Conservation (phyloP, 2,888 invertebrate genomes). For the Cerastis rubricosa region DNA sequence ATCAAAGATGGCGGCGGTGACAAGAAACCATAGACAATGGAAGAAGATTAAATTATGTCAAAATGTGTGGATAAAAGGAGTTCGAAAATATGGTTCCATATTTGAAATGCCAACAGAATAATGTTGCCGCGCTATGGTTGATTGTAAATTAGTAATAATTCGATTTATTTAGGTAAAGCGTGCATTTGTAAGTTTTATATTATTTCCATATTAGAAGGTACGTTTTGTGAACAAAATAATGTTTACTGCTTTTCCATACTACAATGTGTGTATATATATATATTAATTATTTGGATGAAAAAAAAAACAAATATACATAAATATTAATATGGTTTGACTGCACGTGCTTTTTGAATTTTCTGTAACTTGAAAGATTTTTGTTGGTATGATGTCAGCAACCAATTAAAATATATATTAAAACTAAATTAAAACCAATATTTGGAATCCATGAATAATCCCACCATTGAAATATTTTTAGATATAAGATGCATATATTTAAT, state of each 20-base stretch:
- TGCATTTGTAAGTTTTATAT: conserved; percentile 49
- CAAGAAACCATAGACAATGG: background rate
- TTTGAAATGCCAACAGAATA: conserved; percentile 1
- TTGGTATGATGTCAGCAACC: background rate
- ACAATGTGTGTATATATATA: background rate
- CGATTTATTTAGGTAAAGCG: conserved; percentile 2
- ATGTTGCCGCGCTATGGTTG: conserved; percentile 21
- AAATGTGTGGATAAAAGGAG: background rate
- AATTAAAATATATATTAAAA: background rate
- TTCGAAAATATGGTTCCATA: background rate
- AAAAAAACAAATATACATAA: background rate
- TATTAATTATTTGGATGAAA: background rate
- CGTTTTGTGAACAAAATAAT: conserved; percentile 11
- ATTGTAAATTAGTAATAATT: conserved; percentile 1
- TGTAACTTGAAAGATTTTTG: background rate
- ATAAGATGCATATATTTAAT: conserved; percentile 9
- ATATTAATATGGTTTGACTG: background rate
- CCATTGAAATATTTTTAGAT: conserved; percentile 51
- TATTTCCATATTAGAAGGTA: background rate
- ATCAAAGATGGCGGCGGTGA: conserved; percentile 35
- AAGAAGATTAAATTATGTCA: background rate
- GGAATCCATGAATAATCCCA: conserved; percentile 61
- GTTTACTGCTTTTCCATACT: conserved; percentile 2
- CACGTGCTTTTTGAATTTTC: background rate
- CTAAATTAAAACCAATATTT: conserved; percentile 6